These are phyloP conservation scores for Chaetodon trifasciatus DNA, from an alignment of 2,797 vertebrate genomes.

Conservation along the genomic window DNA sequence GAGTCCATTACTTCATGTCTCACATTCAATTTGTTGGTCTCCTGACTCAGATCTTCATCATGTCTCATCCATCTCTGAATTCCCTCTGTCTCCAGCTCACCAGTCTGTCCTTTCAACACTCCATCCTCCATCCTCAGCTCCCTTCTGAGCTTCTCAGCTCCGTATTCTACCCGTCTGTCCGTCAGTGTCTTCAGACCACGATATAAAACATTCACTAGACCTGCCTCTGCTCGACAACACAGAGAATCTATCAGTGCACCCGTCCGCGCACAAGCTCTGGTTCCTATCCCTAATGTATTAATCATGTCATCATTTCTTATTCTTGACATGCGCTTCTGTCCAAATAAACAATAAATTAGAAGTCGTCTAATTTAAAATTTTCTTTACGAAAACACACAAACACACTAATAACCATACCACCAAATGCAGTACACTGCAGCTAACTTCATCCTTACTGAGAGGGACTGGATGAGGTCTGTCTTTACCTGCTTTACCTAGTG, in stretches of 20 bases:
- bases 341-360: neutral
- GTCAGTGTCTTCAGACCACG: neutral
- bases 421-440: neutral
- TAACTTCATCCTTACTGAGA: neutral
- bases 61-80: neutral
- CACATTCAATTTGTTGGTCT: neutral
- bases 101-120: neutral
- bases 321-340: neutral
- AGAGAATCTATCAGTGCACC: neutral
- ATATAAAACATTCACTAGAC: constrained; percentile 21
- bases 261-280: neutral
- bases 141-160: neutral
- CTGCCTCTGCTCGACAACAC: neutral
- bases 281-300: neutral
- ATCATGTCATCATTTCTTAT: neutral
- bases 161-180: neutral
- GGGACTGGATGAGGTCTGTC: neutral
- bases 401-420: neutral
- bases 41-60: neutral
- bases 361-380: neutral
- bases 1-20: neutral
- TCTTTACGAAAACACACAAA: neutral
- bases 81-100: neutral
- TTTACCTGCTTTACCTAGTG: neutral
- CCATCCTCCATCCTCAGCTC: neutral